Conservation (phyloP, 64 coral and sea anemone genomes). For the Montipora capricornis region DNA sequence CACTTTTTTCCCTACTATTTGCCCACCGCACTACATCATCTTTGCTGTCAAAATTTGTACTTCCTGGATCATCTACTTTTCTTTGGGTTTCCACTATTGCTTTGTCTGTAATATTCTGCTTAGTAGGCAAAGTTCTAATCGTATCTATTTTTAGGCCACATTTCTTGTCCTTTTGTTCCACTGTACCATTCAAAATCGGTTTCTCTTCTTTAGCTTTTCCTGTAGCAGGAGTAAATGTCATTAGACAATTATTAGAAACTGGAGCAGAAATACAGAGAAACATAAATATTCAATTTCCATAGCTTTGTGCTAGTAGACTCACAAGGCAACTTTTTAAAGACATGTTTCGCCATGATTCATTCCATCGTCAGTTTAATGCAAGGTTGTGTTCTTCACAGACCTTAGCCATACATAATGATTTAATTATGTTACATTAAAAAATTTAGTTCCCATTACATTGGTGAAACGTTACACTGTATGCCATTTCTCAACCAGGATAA, state of each 20-base stretch:
- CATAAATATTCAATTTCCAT: too few species aligned
- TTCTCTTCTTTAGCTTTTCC: constrained; percentile 53
- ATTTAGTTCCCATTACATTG: too few species aligned
- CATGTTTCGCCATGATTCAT: too few species aligned
- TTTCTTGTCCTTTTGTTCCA: constrained; percentile 32
- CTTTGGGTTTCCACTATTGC: constrained; percentile 1
- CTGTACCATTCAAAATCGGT: constrained; percentile 48
- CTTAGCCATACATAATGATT: too few species aligned
- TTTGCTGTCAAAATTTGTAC: neutral
- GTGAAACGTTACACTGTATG: too few species aligned
- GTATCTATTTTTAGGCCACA: neutral
- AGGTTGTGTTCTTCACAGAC: too few species aligned
- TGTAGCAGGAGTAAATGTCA: neutral
- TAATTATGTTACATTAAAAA: too few species aligned
- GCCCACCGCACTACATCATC: constrained; percentile 19
- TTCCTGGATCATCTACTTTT: neutral
- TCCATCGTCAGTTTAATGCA: too few species aligned
- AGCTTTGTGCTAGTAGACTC: too few species aligned
- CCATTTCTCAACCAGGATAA: too few species aligned
- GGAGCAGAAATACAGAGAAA: neutral
- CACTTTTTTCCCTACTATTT: constrained; percentile 70
- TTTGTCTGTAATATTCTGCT: constrained; percentile 46
- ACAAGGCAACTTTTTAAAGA: too few species aligned
- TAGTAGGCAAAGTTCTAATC: constrained; percentile 15
- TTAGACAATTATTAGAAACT: neutral